Percentiles rank a stretch among this genome's conserved stretches.
phyloP scores from a whole-genome alignment of 2,888 invertebrate species.

The Notodonta ziczac region DNA sequence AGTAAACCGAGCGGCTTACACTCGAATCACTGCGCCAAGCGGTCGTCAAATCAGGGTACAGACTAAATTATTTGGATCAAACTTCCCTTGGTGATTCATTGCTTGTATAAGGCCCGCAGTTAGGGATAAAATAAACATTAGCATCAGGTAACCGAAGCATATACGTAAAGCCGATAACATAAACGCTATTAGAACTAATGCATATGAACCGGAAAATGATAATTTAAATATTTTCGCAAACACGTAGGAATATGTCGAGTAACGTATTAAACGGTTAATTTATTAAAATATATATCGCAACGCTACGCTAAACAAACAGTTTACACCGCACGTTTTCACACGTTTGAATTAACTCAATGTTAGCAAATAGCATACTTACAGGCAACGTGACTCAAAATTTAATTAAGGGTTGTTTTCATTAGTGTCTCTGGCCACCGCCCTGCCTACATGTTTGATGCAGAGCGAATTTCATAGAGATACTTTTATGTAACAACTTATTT shows the following conservation, averaged over 20 bases:
- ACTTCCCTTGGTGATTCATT: background rate
- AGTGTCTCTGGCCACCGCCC: constrained; percentile 13
- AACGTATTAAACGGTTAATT: constrained; percentile 9
- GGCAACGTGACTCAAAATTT: constrained; percentile 18
- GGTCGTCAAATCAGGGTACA: constrained; percentile 35
- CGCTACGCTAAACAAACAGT: constrained; percentile 13
- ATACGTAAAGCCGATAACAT: background rate
- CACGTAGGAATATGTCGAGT: constrained; percentile 4
- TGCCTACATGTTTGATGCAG: constrained; percentile 12
- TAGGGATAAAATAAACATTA: background rate
- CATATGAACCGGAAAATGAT: constrained; percentile 5
- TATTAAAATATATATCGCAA: constrained; percentile 9
- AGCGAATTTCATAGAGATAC: constrained; percentile 19
- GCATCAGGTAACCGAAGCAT: background rate
- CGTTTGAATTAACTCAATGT: constrained; percentile 16
- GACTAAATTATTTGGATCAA: constrained; percentile 9
- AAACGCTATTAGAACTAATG: constrained; percentile 14
- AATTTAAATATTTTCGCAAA: constrained; percentile 15
- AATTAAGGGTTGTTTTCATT: constrained; percentile 16
- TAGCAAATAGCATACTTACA: constrained; percentile 7
- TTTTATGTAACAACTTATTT: constrained; percentile 2
- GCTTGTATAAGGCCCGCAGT: no score
- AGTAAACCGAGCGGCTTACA: no score
- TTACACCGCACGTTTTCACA: constrained; percentile 9
- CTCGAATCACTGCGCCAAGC: no score